Conservation (phyloP, 2,797 vertebrate species). For the Pyrocephalus nanus region DNA sequence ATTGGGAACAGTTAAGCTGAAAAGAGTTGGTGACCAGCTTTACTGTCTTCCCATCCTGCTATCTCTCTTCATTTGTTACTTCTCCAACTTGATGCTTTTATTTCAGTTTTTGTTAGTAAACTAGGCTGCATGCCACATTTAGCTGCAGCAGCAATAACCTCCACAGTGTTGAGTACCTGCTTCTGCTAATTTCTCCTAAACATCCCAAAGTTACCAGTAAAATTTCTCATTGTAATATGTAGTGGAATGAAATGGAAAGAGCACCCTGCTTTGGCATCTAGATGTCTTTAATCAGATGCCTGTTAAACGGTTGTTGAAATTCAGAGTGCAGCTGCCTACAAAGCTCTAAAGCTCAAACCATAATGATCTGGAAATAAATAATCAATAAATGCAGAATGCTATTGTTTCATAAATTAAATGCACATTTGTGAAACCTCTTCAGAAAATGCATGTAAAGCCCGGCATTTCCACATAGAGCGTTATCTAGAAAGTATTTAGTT, state of each 20-base stretch:
- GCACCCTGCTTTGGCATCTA: background rate
- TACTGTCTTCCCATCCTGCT: background rate
- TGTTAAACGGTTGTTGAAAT: background rate
- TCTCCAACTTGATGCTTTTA: background rate
- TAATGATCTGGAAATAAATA: background rate
- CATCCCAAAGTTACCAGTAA: background rate
- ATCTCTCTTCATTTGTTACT: background rate
- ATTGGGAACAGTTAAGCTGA: background rate
- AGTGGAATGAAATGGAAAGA: background rate
- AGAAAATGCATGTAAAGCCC: background rate
- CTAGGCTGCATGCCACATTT: fast-evolving
- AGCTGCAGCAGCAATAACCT: background rate
- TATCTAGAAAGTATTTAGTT: background rate
- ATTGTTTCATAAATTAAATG: background rate
- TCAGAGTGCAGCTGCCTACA: background rate
- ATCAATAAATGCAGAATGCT: background rate
- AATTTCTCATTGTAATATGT: background rate
- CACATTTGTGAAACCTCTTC: background rate
- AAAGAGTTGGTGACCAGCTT: background rate
- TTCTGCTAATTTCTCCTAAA: background rate
- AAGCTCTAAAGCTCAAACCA: background rate
- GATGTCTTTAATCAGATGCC: background rate
- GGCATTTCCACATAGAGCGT: background rate
- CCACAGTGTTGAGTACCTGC: background rate
- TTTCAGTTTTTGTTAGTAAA: background rate